Base-by-base conservation (phyloP, 2,113 vertebrate genomes). In the Paramormyrops kingsleyae region DNA sequence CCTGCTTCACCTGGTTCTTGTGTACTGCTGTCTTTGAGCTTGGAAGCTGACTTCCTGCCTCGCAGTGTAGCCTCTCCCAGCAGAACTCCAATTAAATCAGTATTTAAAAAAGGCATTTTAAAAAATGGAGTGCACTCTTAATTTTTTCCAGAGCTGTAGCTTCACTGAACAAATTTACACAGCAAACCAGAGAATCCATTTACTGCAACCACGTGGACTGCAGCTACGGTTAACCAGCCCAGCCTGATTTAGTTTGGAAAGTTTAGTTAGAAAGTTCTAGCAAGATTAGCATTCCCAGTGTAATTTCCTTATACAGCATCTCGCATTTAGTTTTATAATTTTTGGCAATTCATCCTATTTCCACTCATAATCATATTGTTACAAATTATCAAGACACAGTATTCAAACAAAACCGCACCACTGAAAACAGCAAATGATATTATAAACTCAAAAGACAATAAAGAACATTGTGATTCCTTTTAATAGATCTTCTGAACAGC, bases 371-470 rank as follows among this genome's bases (percentile, higher is more conserved):
- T 19, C 35, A 39, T 8, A 42, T 42, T 13, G 62, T 31, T 80
- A 19, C 35, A 42, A 10, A 39, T 7, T 7, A 42, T 35, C 35
- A 39, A 42, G 35, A 80, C 27, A 83, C 83, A n/a, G 44, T 8
- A 84, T 42, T 84, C 39, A 10, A 53, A 53, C 31, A 87, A 47
- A 35, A 87, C 1, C 0, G 15, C 84, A 35, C 21, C 85, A 53
- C 27, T 35, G 50, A 87, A 53, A 53, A 56, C 24, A 87, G 50
- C 49, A 15, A 87, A 53, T 35, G n/a, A 53, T 56, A 87, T 52
- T 53, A 53, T 87, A 53, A 39, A 53, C 27, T 87, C 46, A 53
- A n/a, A 86, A 87, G 15, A 87, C 47, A 87, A 87, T 87, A 53
- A 53, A 47, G 12, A 87, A 53, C 85, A 53, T 53, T 87, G 85